Evolutionary conservation across 2,797 vertebrate species (phyloP), one percentile per base, ranked within the genome.

Genomic region (Phyllotis vaccarum): DNA sequence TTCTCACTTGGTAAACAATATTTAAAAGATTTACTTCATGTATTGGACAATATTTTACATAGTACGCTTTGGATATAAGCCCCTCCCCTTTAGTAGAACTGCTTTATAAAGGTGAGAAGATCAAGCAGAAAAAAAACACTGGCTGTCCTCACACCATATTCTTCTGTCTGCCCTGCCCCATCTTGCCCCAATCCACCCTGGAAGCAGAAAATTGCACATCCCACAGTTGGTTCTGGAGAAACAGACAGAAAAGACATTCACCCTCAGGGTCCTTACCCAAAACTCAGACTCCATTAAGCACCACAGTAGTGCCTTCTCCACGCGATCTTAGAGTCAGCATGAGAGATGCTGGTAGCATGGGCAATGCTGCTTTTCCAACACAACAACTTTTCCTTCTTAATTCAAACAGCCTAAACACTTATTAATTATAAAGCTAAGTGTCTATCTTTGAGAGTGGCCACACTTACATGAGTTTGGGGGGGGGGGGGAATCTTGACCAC

Each of bases 191-290:
- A 72, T 72, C 21, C 70, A 19, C 96, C 66, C 54, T 5, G 0
- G 27, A 68, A 91, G 86, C 88, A 94, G 78, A 88, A 95, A 88
- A 96, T 52, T 66, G 87, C 8, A 78, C 37, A 29, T 97, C 91
- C 91, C 95, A 49, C 62, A 72, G 75, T 82, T 43, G 0, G 11
- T 37, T 46, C 46, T 89, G 0, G 2, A 54, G 17, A 66, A 96
- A 24, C 49, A 64, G 78, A 89, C 0, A 1, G 64, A 54, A 60
- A 54, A 74, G 43, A 75, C 37, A 12, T 62, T 12, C 43, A 52
- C 49, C 60, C 52, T 56, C 2, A 27, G 0, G 11, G n/a, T 81
- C 78, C 1, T 29, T 46, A 40, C 91, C 82, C 60, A 60, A 70
- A 94, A 88, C 83, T 94, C 94, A 91, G 92, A 96, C 2, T 9